These are phyloP conservation scores for Boulengeromyrus knoepffleri DNA, from an alignment of 2,113 vertebrate genomes.

Conservation along the genomic window DNA sequence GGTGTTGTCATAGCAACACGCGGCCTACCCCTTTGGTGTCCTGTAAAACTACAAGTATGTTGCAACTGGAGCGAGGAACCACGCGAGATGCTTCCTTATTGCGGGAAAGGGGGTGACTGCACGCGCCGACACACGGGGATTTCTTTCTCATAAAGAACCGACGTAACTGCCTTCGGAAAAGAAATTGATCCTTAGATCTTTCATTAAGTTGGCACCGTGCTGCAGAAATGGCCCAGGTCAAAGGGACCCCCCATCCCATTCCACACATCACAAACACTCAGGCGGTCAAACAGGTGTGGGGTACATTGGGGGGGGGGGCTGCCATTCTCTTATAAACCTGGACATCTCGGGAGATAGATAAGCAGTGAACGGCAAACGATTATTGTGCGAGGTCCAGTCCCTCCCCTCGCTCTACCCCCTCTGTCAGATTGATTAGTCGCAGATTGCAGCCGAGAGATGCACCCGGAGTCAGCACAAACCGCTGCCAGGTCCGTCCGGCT, in stretches of 20 bases:
- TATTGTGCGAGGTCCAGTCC: slow-evolving; percentile 9
- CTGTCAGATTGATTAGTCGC: slow-evolving; percentile 69
- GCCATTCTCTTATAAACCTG: not conserved
- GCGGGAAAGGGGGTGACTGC: not conserved
- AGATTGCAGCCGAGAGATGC: slow-evolving; percentile 67
- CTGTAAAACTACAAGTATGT: not conserved
- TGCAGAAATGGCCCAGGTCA: not conserved
- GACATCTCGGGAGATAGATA: not conserved
- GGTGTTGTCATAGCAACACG: slow-evolving; percentile 4
- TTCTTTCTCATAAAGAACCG: not conserved
- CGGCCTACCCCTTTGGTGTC: not conserved
- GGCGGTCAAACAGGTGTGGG: not conserved
- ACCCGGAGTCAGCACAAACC: slow-evolving; percentile 70
- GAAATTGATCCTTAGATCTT: not conserved
- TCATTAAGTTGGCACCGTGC: not conserved
- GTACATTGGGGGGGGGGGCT: not conserved
- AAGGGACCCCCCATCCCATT: not conserved
- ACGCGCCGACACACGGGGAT: not conserved
- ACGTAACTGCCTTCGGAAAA: not conserved
- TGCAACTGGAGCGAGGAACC: not conserved
- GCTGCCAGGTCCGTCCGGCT: slow-evolving; percentile 57
- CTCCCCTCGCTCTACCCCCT: slow-evolving; percentile 22
- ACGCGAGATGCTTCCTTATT: not conserved
- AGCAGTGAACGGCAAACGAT: not conserved
- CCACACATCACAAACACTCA: not conserved